Evolutionary conservation across 2,797 vertebrate genomes (phyloP).

Genomic region (Crax fasciolata): DNA sequence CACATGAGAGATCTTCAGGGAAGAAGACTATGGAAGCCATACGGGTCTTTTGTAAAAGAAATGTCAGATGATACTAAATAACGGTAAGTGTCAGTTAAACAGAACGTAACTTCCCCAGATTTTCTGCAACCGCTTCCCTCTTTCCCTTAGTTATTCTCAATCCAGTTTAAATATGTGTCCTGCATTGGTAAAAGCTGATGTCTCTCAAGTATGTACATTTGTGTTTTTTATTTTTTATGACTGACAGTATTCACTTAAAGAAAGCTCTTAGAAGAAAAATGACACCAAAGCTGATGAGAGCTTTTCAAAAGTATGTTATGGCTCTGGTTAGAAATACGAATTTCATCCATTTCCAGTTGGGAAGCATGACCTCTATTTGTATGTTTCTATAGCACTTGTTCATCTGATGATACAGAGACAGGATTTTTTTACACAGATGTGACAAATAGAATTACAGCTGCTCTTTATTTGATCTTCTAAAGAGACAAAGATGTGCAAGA

Average conservation of each 20-base stretch:
- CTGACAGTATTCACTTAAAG: background rate
- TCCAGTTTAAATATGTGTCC: background rate
- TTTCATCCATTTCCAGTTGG: background rate
- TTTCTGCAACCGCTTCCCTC: background rate
- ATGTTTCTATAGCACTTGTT: conserved; percentile 66
- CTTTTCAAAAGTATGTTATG: background rate
- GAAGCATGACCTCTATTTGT: conserved; percentile 56
- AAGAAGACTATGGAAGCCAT: background rate
- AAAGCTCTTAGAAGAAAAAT: background rate
- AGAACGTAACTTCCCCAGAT: background rate
- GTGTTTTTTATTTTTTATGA: background rate
- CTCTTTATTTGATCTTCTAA: conserved; percentile 79
- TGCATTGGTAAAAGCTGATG: background rate
- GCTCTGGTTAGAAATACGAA: background rate
- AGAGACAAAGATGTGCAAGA: conserved; percentile 75
- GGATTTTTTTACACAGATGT: conserved; percentile 83
- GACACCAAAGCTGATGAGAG: background rate
- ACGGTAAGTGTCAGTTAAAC: background rate
- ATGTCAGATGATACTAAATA: background rate
- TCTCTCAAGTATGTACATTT: background rate
- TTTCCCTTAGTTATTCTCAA: background rate
- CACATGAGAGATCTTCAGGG: background rate
- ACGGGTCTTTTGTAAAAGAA: background rate
- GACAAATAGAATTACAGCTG: conserved; percentile 83
- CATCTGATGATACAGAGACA: conserved; percentile 82